Percentiles rank a stretch among this genome's conserved stretches.
These are phyloP conservation scores for Adoxophyes honmai DNA, from an alignment of 1,140 invertebrate species.

Conservation along the genomic window DNA sequence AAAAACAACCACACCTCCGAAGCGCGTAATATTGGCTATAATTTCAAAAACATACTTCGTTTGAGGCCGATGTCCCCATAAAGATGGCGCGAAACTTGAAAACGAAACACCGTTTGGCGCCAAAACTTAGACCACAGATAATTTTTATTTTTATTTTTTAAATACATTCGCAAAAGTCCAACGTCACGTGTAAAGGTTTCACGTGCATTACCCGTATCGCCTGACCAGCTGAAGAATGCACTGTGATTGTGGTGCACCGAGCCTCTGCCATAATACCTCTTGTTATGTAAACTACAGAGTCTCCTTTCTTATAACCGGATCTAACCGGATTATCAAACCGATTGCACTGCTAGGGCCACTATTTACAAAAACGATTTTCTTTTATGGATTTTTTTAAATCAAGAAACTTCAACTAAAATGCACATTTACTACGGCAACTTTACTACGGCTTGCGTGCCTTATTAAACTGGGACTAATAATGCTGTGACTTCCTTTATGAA, in stretches of 20 bases:
- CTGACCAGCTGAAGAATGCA: slow-evolving; percentile 6
- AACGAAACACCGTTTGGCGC: neutral
- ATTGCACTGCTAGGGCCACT: slow-evolving; percentile 1
- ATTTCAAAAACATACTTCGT: slow-evolving; percentile 27
- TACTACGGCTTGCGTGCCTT: too few relatives aligned
- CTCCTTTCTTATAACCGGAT: slow-evolving; percentile 25
- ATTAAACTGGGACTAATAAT: too few relatives aligned
- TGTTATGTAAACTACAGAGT: slow-evolving; percentile 41
- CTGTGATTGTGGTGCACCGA: neutral
- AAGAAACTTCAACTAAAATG: too few relatives aligned
- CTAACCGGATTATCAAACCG: slow-evolving; percentile 17
- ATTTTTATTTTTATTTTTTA: neutral
- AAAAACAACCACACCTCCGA: neutral
- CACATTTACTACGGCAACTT: too few relatives aligned
- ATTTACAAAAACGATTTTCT: neutral
- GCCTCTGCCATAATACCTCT: slow-evolving; percentile 27
- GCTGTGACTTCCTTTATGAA: too few relatives aligned
- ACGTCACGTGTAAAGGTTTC: neutral
- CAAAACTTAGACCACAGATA: neutral
- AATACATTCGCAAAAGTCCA: neutral
- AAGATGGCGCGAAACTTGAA: slow-evolving; percentile 19
- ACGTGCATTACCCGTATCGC: slow-evolving; percentile 22
- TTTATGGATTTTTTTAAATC: too few relatives aligned
- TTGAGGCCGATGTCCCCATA: slow-evolving; percentile 42
- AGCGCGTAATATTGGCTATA: neutral